Evolutionary conservation across 53 echinoderm and acorn worm genomes (phyloP).

Genomic region (Henricia sp.): DNA sequence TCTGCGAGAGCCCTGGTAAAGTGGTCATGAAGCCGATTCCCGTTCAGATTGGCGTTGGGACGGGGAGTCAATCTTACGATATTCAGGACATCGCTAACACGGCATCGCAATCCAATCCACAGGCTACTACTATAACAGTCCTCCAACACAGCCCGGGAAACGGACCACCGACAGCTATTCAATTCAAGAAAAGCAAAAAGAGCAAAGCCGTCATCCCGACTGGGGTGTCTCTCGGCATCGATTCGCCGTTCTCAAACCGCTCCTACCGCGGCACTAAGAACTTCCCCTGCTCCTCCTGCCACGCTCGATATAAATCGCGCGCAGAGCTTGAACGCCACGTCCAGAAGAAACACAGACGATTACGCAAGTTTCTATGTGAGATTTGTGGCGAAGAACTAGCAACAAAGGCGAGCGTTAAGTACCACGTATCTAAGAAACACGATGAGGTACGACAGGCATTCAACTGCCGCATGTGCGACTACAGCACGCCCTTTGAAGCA

Average conservation of each 20-base stretch:
- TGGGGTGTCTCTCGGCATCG: constrained; percentile 84
- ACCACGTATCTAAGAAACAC: constrained; percentile 83
- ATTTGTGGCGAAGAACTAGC: constrained; percentile 89
- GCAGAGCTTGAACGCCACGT: constrained; percentile 80
- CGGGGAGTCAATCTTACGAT: constrained; percentile 39
- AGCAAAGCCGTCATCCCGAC: constrained; percentile 96
- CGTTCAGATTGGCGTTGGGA: constrained; percentile 22
- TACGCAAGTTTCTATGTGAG: constrained; percentile 81
- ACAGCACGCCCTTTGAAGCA: constrained; percentile 72
- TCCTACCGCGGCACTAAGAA: constrained; percentile 68
- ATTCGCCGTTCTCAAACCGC: constrained; percentile 74
- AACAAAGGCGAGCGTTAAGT: constrained; percentile 76
- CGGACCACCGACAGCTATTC: constrained; percentile 76
- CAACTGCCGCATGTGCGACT: constrained; percentile 77
- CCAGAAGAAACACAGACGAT: constrained; percentile 81
- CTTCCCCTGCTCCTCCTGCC: constrained; percentile 78
- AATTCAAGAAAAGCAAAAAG: constrained; percentile 85
- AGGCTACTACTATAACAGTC: constrained; percentile 88
- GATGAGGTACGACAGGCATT: constrained; percentile 20
- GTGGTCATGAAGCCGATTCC: constrained; percentile 8
- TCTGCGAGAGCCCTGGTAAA: not conserved
- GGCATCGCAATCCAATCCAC: constrained; percentile 82
- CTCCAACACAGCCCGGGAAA: constrained; percentile 74
- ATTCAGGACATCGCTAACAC: constrained; percentile 80
- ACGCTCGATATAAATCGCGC: constrained; percentile 75